Percentiles rank a stretch among this genome's conserved stretches.
phyloP scores from a whole-genome alignment of 2,888 invertebrate genomes.

The Notodonta ziczac region DNA sequence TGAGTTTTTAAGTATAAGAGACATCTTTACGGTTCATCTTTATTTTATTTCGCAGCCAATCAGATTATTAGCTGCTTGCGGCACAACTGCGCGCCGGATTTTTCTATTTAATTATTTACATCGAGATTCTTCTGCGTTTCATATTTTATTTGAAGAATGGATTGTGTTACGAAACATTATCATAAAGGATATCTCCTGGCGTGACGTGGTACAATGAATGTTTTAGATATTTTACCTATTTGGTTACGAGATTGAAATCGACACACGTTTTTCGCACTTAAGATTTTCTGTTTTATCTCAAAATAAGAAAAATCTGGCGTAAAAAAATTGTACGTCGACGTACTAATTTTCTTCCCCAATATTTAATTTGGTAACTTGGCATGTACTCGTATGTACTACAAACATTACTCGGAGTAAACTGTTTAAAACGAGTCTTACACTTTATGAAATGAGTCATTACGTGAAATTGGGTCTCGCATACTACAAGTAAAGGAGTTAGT shows the following conservation, averaged over 20 bases:
- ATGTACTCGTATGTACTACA: too few relatives aligned
- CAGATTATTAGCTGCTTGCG: not conserved
- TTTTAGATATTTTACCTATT: too few relatives aligned
- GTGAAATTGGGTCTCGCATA: not conserved
- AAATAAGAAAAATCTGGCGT: too few relatives aligned
- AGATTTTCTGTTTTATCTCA: too few relatives aligned
- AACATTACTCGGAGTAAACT: not conserved
- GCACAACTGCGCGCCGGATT: not conserved
- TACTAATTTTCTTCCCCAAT: too few relatives aligned
- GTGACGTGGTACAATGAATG: too few relatives aligned
- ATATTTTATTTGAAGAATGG: not conserved
- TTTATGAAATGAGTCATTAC: not conserved
- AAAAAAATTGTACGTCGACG: too few relatives aligned
- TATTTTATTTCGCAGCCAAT: conserved; percentile 4
- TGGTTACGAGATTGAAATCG: too few relatives aligned
- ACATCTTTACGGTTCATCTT: conserved; percentile 3
- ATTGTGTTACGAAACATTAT: not conserved
- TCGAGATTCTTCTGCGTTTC: not conserved
- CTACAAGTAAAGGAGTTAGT: not conserved
- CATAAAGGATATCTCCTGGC: too few relatives aligned
- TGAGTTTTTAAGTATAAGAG: not conserved
- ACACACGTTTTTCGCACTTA: too few relatives aligned
- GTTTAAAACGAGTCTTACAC: not conserved
- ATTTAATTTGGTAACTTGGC: too few relatives aligned
- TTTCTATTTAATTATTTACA: conserved; percentile 1